Percentiles rank a stretch among this genome's conserved stretches.
These are phyloP conservation scores for Amaurobius ferox DNA, from an alignment of 2,888 invertebrate genomes.

Conservation along the genomic window DNA sequence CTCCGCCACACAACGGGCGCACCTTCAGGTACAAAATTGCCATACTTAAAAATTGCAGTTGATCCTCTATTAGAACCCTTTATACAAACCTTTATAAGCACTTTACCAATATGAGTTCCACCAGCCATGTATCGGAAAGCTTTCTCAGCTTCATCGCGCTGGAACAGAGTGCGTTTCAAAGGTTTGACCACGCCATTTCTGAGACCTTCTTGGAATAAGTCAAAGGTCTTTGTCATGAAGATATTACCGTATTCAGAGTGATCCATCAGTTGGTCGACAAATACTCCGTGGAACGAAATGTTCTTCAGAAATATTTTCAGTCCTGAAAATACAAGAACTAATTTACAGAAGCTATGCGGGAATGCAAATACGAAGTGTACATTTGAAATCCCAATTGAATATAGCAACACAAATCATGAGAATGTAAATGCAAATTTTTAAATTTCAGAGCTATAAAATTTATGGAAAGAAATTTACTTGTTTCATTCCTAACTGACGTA, in stretches of 20 bases:
- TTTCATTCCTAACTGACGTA: too few relatives aligned
- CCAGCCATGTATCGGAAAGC: conserved; percentile 80
- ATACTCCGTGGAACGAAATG: conserved; percentile 80
- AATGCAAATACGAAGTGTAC: too few relatives aligned
- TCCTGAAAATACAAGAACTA: background rate
- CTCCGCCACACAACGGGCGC: too few relatives aligned
- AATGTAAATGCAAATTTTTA: too few relatives aligned
- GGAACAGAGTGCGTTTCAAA: conserved; percentile 78
- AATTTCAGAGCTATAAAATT: too few relatives aligned
- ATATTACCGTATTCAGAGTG: background rate
- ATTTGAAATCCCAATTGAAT: too few relatives aligned
- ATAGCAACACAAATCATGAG: too few relatives aligned
- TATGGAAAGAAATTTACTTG: too few relatives aligned
- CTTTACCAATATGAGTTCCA: conserved; percentile 81
- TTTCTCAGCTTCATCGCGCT: conserved; percentile 78
- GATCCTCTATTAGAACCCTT: too few relatives aligned
- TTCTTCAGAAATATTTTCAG: conserved; percentile 79
- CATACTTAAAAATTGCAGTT: too few relatives aligned
- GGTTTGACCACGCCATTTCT: conserved; percentile 79
- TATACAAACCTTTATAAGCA: conserved; percentile 78
- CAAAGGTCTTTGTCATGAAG: conserved; percentile 3
- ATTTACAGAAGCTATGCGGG: too few relatives aligned
- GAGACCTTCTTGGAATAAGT: conserved; percentile 77
- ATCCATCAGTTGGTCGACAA: conserved; percentile 77
- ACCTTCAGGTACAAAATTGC: too few relatives aligned